Evolutionary conservation across 2,888 invertebrate genomes (phyloP).

Genomic region (Drosophila neonasuta): DNA sequence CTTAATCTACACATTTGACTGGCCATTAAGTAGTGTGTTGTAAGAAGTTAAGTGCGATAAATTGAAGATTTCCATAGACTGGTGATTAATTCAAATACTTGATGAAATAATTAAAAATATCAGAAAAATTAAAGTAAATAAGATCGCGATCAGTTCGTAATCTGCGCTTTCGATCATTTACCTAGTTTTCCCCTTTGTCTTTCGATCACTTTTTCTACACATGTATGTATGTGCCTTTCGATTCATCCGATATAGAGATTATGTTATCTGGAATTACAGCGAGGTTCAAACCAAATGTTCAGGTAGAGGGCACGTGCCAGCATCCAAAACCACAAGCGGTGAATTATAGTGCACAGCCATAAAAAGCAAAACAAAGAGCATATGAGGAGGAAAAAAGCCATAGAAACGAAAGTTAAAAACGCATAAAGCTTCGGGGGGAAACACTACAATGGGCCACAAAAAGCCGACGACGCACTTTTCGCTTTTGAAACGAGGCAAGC

Average conservation of each 20-base stretch:
- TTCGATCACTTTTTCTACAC: not conserved
- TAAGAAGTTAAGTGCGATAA: not conserved
- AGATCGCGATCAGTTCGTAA: not conserved
- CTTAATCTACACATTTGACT: not conserved
- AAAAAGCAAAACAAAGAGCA: slow-evolving; percentile 26
- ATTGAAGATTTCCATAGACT: not conserved
- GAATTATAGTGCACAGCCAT: slow-evolving; percentile 41
- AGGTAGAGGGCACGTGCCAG: slow-evolving; percentile 58
- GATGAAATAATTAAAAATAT: not conserved
- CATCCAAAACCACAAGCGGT: slow-evolving; percentile 41
- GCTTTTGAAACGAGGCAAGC: slow-evolving; percentile 65
- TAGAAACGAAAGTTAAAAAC: slow-evolving; percentile 62
- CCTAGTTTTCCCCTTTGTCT: not conserved
- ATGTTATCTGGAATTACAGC: slow-evolving; percentile 8
- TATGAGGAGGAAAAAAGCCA: slow-evolving; percentile 16
- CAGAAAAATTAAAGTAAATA: not conserved
- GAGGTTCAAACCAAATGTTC: slow-evolving; percentile 54
- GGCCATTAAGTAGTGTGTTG: not conserved
- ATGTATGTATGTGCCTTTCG: not conserved
- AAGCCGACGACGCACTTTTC: slow-evolving; percentile 67
- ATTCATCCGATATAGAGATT: not conserved
- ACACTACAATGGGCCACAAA: slow-evolving; percentile 46
- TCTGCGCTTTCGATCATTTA: not conserved
- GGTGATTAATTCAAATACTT: not conserved
- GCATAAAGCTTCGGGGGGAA: slow-evolving; percentile 40